phyloP scores from a whole-genome alignment of 2,888 invertebrate species.

The Geotrupes spiniger region DNA sequence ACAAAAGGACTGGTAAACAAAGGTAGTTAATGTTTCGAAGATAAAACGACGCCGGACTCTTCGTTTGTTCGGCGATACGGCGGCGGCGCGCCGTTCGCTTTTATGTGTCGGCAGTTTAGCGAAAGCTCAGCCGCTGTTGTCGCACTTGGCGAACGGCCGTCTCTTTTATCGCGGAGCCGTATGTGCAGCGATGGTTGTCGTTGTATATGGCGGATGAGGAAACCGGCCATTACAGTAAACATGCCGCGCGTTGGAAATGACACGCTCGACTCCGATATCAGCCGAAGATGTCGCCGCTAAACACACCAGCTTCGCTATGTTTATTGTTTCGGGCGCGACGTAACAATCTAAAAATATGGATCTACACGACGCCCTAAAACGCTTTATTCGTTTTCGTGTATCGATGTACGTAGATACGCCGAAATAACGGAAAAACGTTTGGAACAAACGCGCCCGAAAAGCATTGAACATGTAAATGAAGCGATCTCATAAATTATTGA shows the following conservation, averaged over 20 bases:
- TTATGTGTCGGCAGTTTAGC: conserved; percentile 28
- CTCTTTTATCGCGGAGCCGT: too few relatives aligned
- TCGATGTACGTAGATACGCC: conserved; percentile 7
- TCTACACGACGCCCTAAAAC: neutral
- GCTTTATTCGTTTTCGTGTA: too few relatives aligned
- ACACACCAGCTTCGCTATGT: too few relatives aligned
- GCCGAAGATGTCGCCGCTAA: conserved; percentile 13
- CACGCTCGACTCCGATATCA: conserved; percentile 24
- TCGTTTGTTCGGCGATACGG: conserved; percentile 29
- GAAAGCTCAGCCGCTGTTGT: conserved; percentile 20
- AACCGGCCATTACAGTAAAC: conserved; percentile 29
- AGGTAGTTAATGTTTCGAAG: conserved; percentile 26
- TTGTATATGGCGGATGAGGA: conserved; percentile 27
- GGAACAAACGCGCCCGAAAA: conserved; percentile 8
- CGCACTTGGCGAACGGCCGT: neutral
- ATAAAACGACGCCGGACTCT: conserved; percentile 25
- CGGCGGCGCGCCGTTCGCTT: conserved; percentile 29
- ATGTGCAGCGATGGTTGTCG: conserved; percentile 21
- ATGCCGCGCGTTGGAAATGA: conserved; percentile 28
- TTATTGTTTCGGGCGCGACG: too few relatives aligned
- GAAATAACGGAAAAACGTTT: conserved; percentile 10
- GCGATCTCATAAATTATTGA: too few relatives aligned
- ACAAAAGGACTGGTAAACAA: conserved; percentile 24
- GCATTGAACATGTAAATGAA: conserved; percentile 9
- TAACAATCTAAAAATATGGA: neutral